Base-by-base conservation (phyloP, 2,113 vertebrate genomes). In the Pachycephala philippinensis region DNA sequence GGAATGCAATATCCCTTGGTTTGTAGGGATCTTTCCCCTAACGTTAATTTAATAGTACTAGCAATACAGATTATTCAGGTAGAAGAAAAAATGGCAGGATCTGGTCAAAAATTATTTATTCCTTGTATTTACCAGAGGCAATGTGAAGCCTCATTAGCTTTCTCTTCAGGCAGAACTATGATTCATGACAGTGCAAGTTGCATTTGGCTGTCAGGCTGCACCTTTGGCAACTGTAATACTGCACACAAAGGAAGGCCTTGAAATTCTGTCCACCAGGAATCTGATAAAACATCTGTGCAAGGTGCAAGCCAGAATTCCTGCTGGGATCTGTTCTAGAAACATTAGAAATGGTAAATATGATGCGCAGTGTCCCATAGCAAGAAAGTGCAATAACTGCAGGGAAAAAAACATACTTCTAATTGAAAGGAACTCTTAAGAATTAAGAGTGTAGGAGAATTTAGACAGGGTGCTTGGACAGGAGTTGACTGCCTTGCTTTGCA, bases 301-400 rank as follows among this genome's bases (percentile, higher is more conserved):
- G 40, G 64, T 94, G 44, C 31, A 80, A 81, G 95, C 95, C 97
- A 97, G 95, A 88, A 88, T 84, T 93, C 86, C 95, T 96, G 86
- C 96, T 95, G 96, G 28, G 93, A 94, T 93, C 53, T 96, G 88
- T 82, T 95, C 90, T 96, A 93, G 47, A 95, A 96, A 95, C 70
- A 57, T 56, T 76, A 93, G 77, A 89, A 94, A 96, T 60, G 19
- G 44, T 84, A 91, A 91, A 85, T 85, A 75, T 8, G 35, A 86
- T 89, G 80, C 8, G 10, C 42, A 70, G 60, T 65, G 49, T 84
- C 65, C 39, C 69, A 70, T 84, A 65, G 77, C 19, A 83, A 70
- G n/a, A 49, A 90, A 93, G 45, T 54, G 24, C 31, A 91, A 65
- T 59, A 93, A 68, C 11, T 23, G 28, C 5, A 1, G 27, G 39